These are phyloP conservation scores for Helleia helle DNA, from an alignment of 2,888 invertebrate species.

Conservation along the genomic window DNA sequence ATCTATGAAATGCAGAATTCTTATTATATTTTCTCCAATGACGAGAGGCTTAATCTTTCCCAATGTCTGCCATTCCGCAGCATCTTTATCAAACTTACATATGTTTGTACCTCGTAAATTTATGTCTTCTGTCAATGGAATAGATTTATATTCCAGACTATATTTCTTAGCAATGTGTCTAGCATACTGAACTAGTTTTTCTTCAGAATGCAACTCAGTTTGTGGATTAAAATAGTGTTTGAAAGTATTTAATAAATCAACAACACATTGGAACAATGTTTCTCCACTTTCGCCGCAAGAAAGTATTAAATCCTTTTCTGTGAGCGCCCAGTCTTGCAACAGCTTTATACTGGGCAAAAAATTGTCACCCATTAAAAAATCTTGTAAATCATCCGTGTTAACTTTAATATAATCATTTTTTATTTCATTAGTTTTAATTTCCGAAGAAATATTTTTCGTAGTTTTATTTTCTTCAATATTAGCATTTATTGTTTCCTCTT, in stretches of 20 bases:
- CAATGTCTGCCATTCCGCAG: slow-evolving; percentile 80
- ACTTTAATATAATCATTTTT: slow-evolving; percentile 33
- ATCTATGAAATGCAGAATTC: slow-evolving; percentile 83
- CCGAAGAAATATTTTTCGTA: neutral
- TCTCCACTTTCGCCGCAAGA: slow-evolving; percentile 87
- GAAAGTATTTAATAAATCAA: slow-evolving; percentile 86
- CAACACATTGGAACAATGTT: slow-evolving; percentile 84
- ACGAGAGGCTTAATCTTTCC: slow-evolving; percentile 67
- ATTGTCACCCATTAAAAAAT: slow-evolving; percentile 74
- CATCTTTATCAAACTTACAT: slow-evolving; percentile 78
- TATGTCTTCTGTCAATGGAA: slow-evolving; percentile 84
- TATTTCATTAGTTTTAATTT: slow-evolving; percentile 21
- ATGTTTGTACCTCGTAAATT: slow-evolving; percentile 81
- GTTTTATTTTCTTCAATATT: neutral
- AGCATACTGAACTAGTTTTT: slow-evolving; percentile 41
- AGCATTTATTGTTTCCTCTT: neutral
- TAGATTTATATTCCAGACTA: slow-evolving; percentile 74
- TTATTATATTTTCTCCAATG: slow-evolving; percentile 82
- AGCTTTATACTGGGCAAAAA: slow-evolving; percentile 81
- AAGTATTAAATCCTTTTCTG: slow-evolving; percentile 84
- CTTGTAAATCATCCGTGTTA: slow-evolving; percentile 67
- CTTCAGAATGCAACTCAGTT: slow-evolving; percentile 26
- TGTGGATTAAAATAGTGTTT: slow-evolving; percentile 76
- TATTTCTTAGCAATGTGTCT: slow-evolving; percentile 57
- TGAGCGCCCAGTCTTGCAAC: slow-evolving; percentile 88